A percentile compares a stretch with the other conserved stretches of the same genome.
These are phyloP conservation scores for Lepetodrilus schrolli DNA, from an alignment of 2,888 invertebrate genomes.

Conservation along the genomic window DNA sequence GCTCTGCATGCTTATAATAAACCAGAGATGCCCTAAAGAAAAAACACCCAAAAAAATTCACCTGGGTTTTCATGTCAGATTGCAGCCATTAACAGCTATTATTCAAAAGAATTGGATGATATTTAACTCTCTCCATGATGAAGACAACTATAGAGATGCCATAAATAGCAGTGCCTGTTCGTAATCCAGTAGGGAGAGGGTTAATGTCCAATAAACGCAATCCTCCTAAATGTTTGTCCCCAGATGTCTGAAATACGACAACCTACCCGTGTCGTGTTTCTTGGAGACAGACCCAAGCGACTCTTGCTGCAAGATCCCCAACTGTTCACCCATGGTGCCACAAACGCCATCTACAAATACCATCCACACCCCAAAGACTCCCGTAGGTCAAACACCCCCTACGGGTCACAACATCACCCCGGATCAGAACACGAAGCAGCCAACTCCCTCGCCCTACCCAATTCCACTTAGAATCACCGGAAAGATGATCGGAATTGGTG, in stretches of 20 bases:
- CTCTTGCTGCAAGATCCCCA: conserved; percentile 58
- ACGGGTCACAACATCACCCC: conserved; percentile 30
- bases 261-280: conserved; percentile 56
- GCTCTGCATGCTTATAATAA: no score
- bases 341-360: conserved; percentile 31
- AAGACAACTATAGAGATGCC: no score
- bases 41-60: no score
- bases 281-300: conserved; percentile 59
- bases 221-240: not conserved
- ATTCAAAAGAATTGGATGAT: no score
- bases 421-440: conserved; percentile 38
- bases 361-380: conserved; percentile 34
- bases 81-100: no score
- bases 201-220: no score
- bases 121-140: no score
- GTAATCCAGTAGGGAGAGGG: no score
- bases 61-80: no score
- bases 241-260: conserved; percentile 58
- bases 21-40: no score
- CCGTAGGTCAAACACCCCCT: conserved; percentile 30
- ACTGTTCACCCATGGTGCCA: conserved; percentile 39
- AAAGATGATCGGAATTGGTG: conserved; percentile 46
- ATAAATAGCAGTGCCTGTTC: no score
- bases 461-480: conserved; percentile 51
- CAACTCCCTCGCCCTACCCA: conserved; percentile 40